A percentile compares a stretch with the other conserved stretches of the same genome.
These are phyloP conservation scores for Salpingus planirostris DNA, from an alignment of 2,888 invertebrate genomes.

Conservation along the genomic window DNA sequence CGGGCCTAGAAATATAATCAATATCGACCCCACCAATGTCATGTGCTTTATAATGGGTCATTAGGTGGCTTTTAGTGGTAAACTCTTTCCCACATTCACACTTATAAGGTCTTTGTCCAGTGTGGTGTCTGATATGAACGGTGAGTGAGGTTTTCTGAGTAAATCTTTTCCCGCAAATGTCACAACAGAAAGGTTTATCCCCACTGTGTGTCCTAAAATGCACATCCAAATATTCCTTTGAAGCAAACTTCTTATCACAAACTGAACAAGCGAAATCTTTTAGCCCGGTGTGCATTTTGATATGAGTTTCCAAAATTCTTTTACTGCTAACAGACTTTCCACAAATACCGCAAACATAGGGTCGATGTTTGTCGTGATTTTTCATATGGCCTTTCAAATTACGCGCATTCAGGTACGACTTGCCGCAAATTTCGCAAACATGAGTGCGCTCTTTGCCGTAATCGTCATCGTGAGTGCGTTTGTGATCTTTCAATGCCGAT, in stretches of 20 bases:
- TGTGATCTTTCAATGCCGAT: conserved; percentile 30
- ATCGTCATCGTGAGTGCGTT: conserved; percentile 24
- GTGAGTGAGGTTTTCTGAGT: conserved; percentile 49
- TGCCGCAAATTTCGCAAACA: conserved; percentile 41
- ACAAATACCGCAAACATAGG: conserved; percentile 33
- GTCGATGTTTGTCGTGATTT: conserved; percentile 23
- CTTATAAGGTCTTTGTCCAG: conserved; percentile 47
- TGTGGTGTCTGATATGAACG: conserved; percentile 48
- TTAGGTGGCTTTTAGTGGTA: conserved; percentile 49
- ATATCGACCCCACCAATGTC: conserved; percentile 38
- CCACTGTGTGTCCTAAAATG: conserved; percentile 51
- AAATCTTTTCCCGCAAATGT: conserved; percentile 49
- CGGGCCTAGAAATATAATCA: conserved; percentile 26
- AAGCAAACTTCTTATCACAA: conserved; percentile 31
- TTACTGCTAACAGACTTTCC: conserved; percentile 36
- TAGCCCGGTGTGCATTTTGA: conserved; percentile 38
- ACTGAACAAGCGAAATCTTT: conserved; percentile 29
- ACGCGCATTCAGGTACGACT: conserved; percentile 37
- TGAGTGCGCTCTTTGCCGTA: conserved; percentile 27
- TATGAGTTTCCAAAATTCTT: conserved; percentile 33
- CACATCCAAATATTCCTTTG: conserved; percentile 43
- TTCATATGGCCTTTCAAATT: conserved; percentile 32
- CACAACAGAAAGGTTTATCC: conserved; percentile 48
- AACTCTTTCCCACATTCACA: conserved; percentile 51
- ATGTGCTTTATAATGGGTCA: conserved; percentile 47